Evolutionary conservation across 2,797 vertebrate species (phyloP).

Genomic region (Leuciscus waleckii): DNA sequence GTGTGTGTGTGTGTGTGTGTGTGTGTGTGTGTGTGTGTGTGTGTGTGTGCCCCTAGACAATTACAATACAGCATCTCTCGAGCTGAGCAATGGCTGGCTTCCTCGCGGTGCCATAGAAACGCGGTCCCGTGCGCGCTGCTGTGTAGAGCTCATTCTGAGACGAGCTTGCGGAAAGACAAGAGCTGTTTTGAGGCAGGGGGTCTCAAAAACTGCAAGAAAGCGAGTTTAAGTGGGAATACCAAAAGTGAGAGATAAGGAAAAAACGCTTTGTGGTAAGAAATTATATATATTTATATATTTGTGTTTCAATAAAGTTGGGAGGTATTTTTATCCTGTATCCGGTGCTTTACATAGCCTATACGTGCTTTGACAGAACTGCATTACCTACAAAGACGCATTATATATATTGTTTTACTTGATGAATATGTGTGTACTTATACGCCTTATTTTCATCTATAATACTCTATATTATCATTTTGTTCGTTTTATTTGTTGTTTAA

Average conservation of each 20-base stretch:
- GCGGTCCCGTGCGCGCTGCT: slow-evolving; percentile 53
- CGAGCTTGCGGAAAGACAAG: slow-evolving; percentile 46
- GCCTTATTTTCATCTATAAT: background rate
- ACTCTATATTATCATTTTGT: background rate
- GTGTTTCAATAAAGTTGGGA: slow-evolving; percentile 41
- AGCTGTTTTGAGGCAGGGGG: slow-evolving; percentile 31
- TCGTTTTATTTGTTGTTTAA: background rate
- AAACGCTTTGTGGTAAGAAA: slow-evolving; percentile 40
- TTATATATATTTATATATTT: background rate
- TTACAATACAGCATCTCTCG: slow-evolving; percentile 45
- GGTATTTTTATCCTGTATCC: slow-evolving; percentile 1
- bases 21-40: background rate
- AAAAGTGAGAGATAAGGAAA: background rate
- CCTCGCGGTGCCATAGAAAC: slow-evolving; percentile 61
- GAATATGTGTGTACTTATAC: background rate
- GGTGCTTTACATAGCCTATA: background rate
- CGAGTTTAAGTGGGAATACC: slow-evolving; percentile 45
- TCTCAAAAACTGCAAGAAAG: slow-evolving; percentile 32
- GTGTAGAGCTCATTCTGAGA: slow-evolving; percentile 53
- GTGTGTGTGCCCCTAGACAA: slow-evolving; percentile 48
- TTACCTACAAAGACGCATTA: slow-evolving; percentile 15
- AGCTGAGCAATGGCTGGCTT: slow-evolving; percentile 50
- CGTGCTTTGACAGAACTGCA: slow-evolving; percentile 19
- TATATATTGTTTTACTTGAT: background rate
- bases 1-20: background rate